Conservation (phyloP, 1,140 invertebrate genomes). For the Trachymyrmex septentrionalis region DNA sequence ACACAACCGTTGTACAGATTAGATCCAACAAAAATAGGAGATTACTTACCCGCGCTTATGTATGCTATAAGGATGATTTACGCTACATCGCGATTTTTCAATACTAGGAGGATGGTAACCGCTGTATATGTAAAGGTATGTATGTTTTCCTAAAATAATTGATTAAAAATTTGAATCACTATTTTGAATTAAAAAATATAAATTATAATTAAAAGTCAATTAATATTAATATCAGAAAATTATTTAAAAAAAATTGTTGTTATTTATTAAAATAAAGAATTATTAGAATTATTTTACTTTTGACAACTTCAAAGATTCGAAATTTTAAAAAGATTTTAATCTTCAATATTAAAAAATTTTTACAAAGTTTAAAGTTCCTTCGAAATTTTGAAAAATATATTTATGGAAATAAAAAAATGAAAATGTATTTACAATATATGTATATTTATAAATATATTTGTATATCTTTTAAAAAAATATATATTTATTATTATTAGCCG, state of each 20-base stretch:
- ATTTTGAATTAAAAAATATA: not conserved
- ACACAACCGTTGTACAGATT: conserved; percentile 94
- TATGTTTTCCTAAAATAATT: conserved; percentile 49
- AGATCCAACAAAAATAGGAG: conserved; percentile 90
- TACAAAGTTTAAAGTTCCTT: too few relatives aligned
- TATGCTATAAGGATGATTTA: conserved; percentile 93
- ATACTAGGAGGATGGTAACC: conserved; percentile 89
- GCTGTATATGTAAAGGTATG: conserved; percentile 90
- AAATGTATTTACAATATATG: too few relatives aligned
- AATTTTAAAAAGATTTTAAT: too few relatives aligned
- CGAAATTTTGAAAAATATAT: too few relatives aligned
- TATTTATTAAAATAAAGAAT: not conserved
- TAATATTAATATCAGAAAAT: conserved; percentile 3
- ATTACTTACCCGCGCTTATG: conserved; percentile 90
- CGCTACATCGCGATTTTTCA: conserved; percentile 94
- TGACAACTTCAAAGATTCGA: too few relatives aligned
- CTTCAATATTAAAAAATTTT: too few relatives aligned
- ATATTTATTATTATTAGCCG: too few relatives aligned
- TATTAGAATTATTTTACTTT: not conserved
- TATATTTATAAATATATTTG: too few relatives aligned
- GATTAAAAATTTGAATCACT: not conserved
- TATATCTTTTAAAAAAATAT: too few relatives aligned
- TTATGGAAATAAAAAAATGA: too few relatives aligned
- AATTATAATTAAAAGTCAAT: not conserved
- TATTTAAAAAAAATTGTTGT: not conserved